phyloP scores from a whole-genome alignment of 2,797 vertebrate species.

The Poecile montanus region DNA sequence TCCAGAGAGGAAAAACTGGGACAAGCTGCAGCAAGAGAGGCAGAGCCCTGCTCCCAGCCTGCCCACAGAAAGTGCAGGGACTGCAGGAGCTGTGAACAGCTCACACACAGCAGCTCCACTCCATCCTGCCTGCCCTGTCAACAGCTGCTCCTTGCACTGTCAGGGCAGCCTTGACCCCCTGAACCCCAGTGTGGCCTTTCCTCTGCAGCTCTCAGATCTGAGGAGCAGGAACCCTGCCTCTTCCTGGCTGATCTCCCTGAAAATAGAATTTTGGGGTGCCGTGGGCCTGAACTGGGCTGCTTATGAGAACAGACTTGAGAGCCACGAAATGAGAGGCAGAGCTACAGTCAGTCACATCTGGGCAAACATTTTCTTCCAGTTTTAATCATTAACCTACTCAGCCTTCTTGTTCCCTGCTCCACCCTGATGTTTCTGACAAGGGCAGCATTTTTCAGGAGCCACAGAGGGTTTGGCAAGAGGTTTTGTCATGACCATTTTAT shows the following conservation, averaged over 20 bases:
- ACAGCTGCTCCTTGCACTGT: neutral
- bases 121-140: neutral
- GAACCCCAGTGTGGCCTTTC: neutral
- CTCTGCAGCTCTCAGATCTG: neutral
- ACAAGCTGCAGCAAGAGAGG: constrained; percentile 3
- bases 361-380: neutral
- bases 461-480: neutral
- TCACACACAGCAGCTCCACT: neutral
- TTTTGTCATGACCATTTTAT: neutral
- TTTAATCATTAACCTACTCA: constrained; percentile 27
- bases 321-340: neutral
- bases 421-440: constrained; percentile 6
- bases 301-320: neutral
- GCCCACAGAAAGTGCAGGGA: neutral
- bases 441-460: constrained; percentile 4
- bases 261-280: neutral
- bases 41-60: neutral
- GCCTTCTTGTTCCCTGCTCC: constrained; percentile 13
- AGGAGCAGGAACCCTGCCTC: neutral
- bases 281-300: neutral
- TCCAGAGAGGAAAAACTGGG: constrained; percentile 10
- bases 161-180: neutral
- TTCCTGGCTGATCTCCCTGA: neutral
- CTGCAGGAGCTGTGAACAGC: neutral
- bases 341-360: neutral